A percentile compares a stretch with the other conserved stretches of the same genome.
Conservation (phyloP, 2,113 vertebrate genomes). For the Heliornis fulica region DNA sequence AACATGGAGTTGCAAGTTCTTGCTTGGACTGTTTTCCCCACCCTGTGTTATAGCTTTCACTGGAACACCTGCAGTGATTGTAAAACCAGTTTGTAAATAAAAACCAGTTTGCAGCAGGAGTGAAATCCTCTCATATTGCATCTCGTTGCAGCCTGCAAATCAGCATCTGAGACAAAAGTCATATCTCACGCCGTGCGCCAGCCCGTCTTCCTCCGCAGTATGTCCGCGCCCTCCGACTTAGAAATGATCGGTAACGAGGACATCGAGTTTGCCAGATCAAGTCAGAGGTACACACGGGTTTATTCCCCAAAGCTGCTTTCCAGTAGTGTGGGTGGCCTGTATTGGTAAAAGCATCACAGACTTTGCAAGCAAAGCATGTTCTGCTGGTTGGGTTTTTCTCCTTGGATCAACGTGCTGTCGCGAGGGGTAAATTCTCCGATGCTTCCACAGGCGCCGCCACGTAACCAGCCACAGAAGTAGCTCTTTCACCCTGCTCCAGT, state of each 20-base stretch:
- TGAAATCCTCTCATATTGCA: background rate
- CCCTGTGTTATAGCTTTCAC: rapidly evolving
- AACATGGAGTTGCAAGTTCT: background rate
- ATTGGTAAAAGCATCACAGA: background rate
- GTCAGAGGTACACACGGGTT: slow-evolving; percentile 79
- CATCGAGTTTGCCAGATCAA: slow-evolving; percentile 88
- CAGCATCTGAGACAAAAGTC: slow-evolving; percentile 89
- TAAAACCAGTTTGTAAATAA: background rate
- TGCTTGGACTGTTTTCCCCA: background rate
- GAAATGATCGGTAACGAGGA: slow-evolving; percentile 98
- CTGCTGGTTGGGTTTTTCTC: background rate
- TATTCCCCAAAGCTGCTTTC: background rate
- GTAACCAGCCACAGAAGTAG: slow-evolving; percentile 93
- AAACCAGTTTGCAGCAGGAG: background rate
- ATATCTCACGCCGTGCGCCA: slow-evolving; percentile 86
- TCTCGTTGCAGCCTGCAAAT: slow-evolving; percentile 85
- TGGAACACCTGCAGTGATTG: background rate
- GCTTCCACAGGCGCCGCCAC: slow-evolving; percentile 80
- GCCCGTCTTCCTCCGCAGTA: slow-evolving; percentile 95
- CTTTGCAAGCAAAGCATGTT: background rate
- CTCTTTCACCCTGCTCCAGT: slow-evolving; percentile 96
- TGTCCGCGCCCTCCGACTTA: slow-evolving; percentile 96
- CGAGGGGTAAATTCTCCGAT: rapidly evolving
- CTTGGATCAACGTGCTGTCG: background rate
- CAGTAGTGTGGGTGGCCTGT: rapidly evolving